Percentiles rank a stretch among this genome's conserved stretches.
Conservation (phyloP, 30 jellyfish, hydroid and myxozoan species). For the Pelagia noctiluca region DNA sequence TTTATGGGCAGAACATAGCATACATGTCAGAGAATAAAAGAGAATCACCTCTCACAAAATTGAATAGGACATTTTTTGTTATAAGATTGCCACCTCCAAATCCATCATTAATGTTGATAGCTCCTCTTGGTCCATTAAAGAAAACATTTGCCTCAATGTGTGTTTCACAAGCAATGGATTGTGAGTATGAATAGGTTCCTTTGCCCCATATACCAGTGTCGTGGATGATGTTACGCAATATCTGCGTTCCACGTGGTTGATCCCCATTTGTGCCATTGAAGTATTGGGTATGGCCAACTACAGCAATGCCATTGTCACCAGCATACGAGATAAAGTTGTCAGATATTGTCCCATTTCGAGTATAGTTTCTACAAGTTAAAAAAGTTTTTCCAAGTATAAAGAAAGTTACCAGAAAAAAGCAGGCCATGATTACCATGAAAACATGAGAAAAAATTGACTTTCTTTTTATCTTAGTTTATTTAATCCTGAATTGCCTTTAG, state of each 20-base stretch:
- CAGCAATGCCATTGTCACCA: constrained; percentile 98
- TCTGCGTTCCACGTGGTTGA: constrained; percentile 88
- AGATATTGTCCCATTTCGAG: constrained; percentile 73
- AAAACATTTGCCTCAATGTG: constrained; percentile 90
- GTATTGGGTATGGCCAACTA: constrained; percentile 76
- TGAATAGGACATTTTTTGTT: constrained; percentile 78
- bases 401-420: too few relatives aligned
- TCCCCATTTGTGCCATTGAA: constrained; percentile 90
- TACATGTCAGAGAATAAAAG: too few relatives aligned
- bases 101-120: constrained; percentile 93
- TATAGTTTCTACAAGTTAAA: constrained; percentile 90
- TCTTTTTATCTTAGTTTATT: too few relatives aligned
- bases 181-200: constrained; percentile 90
- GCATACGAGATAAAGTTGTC: constrained; percentile 75
- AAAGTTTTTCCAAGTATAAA: too few relatives aligned
- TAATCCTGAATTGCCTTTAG: too few relatives aligned
- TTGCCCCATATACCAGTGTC: constrained; percentile 99
- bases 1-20: too few relatives aligned
- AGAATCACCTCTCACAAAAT: constrained; percentile 90
- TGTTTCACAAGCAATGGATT: constrained; percentile 81
- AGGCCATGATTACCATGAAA: too few relatives aligned
- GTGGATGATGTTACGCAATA: constrained; percentile 66
- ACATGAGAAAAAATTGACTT: too few relatives aligned
- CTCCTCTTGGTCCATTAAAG: constrained; percentile 97
- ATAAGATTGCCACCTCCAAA: constrained; percentile 97